Conservation (phyloP, 1,140 invertebrate genomes). For the Drosophila melanica region DNA sequence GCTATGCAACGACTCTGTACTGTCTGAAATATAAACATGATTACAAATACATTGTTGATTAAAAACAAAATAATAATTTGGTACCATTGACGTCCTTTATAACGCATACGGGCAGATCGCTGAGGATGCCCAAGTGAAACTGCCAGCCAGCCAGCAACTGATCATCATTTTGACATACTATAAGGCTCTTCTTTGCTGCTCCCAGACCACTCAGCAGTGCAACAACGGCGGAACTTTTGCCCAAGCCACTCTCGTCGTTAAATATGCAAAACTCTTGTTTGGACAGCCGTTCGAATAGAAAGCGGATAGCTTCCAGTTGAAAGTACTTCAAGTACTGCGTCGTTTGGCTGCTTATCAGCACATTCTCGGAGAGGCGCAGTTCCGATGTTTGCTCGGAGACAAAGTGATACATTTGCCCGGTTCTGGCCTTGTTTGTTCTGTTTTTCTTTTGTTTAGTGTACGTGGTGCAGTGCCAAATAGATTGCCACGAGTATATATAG, state of each 20-base stretch:
- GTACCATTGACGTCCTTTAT: slow-evolving; percentile 60
- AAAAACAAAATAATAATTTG: neutral
- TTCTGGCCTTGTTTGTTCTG: slow-evolving; percentile 1
- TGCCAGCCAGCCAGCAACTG: slow-evolving; percentile 67
- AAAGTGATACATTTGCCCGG: slow-evolving; percentile 76
- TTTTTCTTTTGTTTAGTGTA: slow-evolving; percentile 8
- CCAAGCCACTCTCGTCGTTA: slow-evolving; percentile 79
- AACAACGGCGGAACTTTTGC: slow-evolving; percentile 57
- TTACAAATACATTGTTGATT: neutral
- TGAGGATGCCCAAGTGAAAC: slow-evolving; percentile 71
- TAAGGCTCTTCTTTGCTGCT: slow-evolving; percentile 56
- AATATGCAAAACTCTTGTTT: slow-evolving; percentile 71
- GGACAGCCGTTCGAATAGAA: slow-evolving; percentile 64
- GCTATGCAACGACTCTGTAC: slow-evolving; percentile 61
- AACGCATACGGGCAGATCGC: slow-evolving; percentile 59
- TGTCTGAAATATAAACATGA: slow-evolving; percentile 38
- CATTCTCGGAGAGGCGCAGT: slow-evolving; percentile 59
- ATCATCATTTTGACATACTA: slow-evolving; percentile 78
- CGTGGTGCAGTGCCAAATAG: slow-evolving; percentile 72
- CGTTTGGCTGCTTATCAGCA: slow-evolving; percentile 62
- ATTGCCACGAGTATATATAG: slow-evolving; percentile 77
- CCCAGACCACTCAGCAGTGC: slow-evolving; percentile 62
- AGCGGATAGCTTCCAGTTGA: slow-evolving; percentile 71
- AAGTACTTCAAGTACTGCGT: slow-evolving; percentile 75
- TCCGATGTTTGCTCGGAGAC: slow-evolving; percentile 66